Conservation (phyloP, 2,113 vertebrate species). For the Notothenia rossii region DNA sequence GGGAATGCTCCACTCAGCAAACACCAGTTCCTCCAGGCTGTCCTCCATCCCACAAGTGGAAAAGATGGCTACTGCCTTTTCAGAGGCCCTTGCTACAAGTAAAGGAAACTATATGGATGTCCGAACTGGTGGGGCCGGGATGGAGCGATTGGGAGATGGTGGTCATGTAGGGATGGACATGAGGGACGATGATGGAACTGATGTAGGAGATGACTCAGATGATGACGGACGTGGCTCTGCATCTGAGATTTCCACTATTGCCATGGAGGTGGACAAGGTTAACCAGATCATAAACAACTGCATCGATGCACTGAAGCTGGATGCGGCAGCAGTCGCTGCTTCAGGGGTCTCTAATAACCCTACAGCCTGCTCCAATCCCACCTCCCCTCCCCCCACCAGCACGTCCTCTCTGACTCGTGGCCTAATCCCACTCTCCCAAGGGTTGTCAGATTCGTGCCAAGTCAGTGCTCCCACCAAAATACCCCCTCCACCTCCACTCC, state of each 20-base stretch:
- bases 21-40: slow-evolving; percentile 89
- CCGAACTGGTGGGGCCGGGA: slow-evolving; percentile 84
- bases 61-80: slow-evolving; percentile 89
- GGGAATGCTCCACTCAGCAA: slow-evolving; percentile 85
- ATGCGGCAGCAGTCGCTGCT: slow-evolving; percentile 90
- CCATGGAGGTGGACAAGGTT: slow-evolving; percentile 99
- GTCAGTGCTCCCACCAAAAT: slow-evolving; percentile 80
- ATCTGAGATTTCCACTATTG: slow-evolving; percentile 98
- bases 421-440: slow-evolving; percentile 82
- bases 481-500: slow-evolving; percentile 83
- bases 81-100: slow-evolving; percentile 90
- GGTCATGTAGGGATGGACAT: slow-evolving; percentile 76
- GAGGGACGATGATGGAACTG: slow-evolving; percentile 84
- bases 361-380: slow-evolving; percentile 83
- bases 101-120: slow-evolving; percentile 99
- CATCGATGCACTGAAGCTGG: slow-evolving; percentile 97
- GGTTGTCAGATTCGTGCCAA: slow-evolving; percentile 73
- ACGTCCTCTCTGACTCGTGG: slow-evolving; percentile 81
- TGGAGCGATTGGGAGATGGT: slow-evolving; percentile 78
- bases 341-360: slow-evolving; percentile 78
- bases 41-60: slow-evolving; percentile 97
- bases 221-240: slow-evolving; percentile 93
- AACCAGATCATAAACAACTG: slow-evolving; percentile 99
- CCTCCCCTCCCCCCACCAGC: slow-evolving; percentile 82
- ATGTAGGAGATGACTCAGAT: slow-evolving; percentile 90